Conservation (phyloP, 2,888 invertebrate species). For the Chirona hameri region DNA sequence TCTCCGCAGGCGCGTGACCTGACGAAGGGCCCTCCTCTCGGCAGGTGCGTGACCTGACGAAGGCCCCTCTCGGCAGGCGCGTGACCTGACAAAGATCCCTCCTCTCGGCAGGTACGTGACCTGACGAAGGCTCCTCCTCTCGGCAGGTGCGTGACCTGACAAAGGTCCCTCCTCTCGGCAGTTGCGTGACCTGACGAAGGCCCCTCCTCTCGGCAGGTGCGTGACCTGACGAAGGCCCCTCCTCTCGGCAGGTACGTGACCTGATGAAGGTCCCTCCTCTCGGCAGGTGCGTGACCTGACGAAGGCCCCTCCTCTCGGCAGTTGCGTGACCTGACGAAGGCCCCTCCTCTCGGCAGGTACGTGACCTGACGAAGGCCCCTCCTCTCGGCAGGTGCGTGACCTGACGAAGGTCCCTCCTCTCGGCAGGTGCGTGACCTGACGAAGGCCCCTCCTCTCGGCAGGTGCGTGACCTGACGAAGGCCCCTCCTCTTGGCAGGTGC, state of each 20-base stretch:
- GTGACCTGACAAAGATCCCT: neutral
- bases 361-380: neutral
- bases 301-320: neutral
- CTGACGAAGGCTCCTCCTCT: neutral
- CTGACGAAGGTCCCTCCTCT: neutral
- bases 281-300: slow-evolving; percentile 24
- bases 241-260: too few species aligned
- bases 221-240: neutral
- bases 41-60: slow-evolving; percentile 8
- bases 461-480: neutral
- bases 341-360: too few species aligned
- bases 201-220: too few species aligned
- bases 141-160: slow-evolving; percentile 24
- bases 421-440: too few species aligned
- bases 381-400: too few species aligned
- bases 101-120: too few species aligned
- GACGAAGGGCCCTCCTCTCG: too few species aligned
- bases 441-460: neutral
- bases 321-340: neutral
- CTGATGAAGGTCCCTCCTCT: neutral
- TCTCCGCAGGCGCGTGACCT: slow-evolving; percentile 14
- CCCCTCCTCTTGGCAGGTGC: too few species aligned
- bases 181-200: neutral
- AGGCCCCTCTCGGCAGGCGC: neutral
- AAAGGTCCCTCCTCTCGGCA: neutral